Evolutionary conservation across 2,888 invertebrate species (phyloP).

Genomic region (Thymelicus sylvestris): DNA sequence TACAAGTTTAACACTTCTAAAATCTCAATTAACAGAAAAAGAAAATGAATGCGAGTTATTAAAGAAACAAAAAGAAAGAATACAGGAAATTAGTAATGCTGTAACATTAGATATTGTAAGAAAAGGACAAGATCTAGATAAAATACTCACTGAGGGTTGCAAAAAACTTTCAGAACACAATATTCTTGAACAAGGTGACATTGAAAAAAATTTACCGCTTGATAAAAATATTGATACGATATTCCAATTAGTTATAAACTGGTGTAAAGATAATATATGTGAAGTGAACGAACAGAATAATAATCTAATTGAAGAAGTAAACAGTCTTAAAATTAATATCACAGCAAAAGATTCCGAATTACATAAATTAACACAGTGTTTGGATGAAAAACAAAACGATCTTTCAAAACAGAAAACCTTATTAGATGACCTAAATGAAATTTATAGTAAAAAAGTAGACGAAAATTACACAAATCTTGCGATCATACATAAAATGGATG

Average conservation of each 20-base stretch:
- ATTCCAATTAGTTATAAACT: constrained; percentile 56
- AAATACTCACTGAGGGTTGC: constrained; percentile 55
- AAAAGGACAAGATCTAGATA: constrained; percentile 61
- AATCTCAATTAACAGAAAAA: constrained; percentile 58
- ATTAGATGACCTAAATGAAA: constrained; percentile 54
- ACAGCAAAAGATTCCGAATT: constrained; percentile 57
- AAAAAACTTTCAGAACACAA: constrained; percentile 55
- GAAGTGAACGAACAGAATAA: constrained; percentile 50
- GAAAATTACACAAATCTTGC: constrained; percentile 56
- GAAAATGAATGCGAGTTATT: constrained; percentile 65
- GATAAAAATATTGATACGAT: constrained; percentile 53
- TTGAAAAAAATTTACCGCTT: constrained; percentile 52
- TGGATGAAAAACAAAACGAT: constrained; percentile 52
- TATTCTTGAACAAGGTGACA: constrained; percentile 50
- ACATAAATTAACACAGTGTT: constrained; percentile 45
- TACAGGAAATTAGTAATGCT: constrained; percentile 67
- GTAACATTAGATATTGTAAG: constrained; percentile 68
- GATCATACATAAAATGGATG: constrained; percentile 52
- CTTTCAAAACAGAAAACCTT: constrained; percentile 49
- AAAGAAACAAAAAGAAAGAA: constrained; percentile 61
- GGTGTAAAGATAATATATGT: constrained; percentile 42
- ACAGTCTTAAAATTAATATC: constrained; percentile 49
- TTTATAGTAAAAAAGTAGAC: constrained; percentile 54
- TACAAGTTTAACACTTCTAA: constrained; percentile 56
- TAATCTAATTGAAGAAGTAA: constrained; percentile 51